Evolutionary conservation across 2,888 invertebrate genomes (phyloP).

Genomic region (Corbicula japonica): DNA sequence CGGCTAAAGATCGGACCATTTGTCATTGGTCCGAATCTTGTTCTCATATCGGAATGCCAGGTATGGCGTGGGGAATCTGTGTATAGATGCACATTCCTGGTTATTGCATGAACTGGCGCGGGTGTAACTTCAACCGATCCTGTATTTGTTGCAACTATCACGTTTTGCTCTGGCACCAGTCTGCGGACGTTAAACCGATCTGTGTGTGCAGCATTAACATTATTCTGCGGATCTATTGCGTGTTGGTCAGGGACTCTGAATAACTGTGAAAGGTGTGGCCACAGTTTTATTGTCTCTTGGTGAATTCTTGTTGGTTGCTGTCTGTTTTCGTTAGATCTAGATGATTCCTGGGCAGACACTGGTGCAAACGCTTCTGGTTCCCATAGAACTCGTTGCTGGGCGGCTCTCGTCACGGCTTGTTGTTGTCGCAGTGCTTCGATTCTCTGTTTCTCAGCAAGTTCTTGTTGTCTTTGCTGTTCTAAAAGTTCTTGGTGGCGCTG

Average conservation of each 20-base stretch:
- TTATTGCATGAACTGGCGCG: conserved; percentile 1
- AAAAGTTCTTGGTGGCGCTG: conserved; percentile 38
- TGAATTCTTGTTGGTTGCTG: conserved; percentile 32
- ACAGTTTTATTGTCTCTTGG: conserved; percentile 50
- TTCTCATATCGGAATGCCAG: conserved; percentile 32
- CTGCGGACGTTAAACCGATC: conserved; percentile 1
- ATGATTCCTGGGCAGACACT: neutral
- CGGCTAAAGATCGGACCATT: conserved; percentile 35
- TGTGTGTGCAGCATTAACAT: no score
- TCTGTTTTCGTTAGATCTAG: conserved; percentile 15
- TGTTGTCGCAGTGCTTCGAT: conserved; percentile 2
- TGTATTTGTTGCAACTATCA: conserved; percentile 13
- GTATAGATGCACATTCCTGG: conserved; percentile 7
- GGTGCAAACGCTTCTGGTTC: neutral
- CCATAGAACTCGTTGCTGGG: conserved; percentile 28
- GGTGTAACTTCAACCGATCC: conserved; percentile 23
- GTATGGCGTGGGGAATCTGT: conserved; percentile 37
- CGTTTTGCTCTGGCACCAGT: neutral
- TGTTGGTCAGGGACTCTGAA: neutral
- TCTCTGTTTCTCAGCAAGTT: conserved; percentile 10
- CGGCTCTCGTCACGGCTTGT: neutral
- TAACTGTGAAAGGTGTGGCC: conserved; percentile 38
- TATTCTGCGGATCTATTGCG: neutral
- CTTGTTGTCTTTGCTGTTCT: conserved; percentile 32
- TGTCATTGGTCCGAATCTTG: conserved; percentile 24